Percentiles rank a stretch among this genome's conserved stretches.
Evolutionary conservation across 2,888 invertebrate species (phyloP).

Genomic region (Torymus aiolomorphi): DNA sequence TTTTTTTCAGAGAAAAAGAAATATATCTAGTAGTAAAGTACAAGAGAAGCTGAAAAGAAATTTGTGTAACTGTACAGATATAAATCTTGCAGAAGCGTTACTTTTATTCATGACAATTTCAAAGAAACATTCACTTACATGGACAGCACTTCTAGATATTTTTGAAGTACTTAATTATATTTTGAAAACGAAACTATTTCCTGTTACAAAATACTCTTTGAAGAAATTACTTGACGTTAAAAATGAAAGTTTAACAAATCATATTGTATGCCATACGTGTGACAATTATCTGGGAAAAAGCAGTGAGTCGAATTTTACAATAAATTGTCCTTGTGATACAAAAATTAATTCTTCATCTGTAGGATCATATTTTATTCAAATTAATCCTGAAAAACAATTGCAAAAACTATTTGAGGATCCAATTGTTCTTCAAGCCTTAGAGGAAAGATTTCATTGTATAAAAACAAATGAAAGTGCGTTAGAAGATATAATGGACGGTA

Average conservation of each 20-base stretch:
- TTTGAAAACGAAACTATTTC: background rate
- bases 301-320: background rate
- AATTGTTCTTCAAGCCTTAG: background rate
- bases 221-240: background rate
- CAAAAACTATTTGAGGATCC: constrained; percentile 5
- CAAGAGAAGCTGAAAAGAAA: no score
- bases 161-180: constrained; percentile 2
- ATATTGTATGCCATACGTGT: background rate
- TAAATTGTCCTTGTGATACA: background rate
- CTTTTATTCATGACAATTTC: background rate
- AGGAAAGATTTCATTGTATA: constrained; percentile 2
- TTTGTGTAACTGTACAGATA: background rate
- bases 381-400: background rate
- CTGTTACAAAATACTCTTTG: constrained; percentile 11
- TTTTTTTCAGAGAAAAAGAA: no score
- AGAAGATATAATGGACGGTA: constrained; percentile 23
- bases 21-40: no score
- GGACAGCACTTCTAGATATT: background rate
- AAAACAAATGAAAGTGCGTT: background rate
- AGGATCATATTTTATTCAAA: constrained; percentile 5
- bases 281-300: constrained; percentile 9
- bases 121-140: constrained; percentile 3
- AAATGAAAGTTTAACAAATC: background rate
- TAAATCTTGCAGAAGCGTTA: background rate
- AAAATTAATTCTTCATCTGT: no score